Evolutionary conservation across 2,113 vertebrate species (phyloP).

Genomic region (Chroicocephalus ridibundus): DNA sequence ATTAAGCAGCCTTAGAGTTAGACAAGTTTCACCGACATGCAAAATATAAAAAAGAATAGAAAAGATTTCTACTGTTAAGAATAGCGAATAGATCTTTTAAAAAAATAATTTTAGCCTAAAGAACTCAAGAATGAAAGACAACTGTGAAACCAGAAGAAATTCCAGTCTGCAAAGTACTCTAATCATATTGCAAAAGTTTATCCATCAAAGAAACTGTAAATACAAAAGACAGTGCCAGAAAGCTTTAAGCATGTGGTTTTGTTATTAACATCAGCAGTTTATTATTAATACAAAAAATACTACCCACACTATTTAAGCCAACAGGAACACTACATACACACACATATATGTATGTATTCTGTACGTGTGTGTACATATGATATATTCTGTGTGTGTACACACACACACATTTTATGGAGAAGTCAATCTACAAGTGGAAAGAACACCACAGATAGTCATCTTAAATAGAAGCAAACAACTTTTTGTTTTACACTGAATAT

Average conservation of each 20-base stretch:
- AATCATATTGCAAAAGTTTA: neutral
- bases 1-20: neutral
- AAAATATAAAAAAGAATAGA: neutral
- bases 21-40: neutral
- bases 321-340: neutral
- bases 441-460: neutral
- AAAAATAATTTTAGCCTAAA: neutral
- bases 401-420: neutral
- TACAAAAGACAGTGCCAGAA: neutral
- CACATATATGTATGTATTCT: accelerated
- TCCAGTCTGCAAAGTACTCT: neutral
- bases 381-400: neutral
- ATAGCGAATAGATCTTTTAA: neutral
- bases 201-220: neutral
- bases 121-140: neutral
- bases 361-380: neutral
- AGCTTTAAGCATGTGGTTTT: neutral
- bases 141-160: neutral
- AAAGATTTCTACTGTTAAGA: neutral
- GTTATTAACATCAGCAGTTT: neutral
- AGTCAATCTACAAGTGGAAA: neutral
- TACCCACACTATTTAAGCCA: neutral
- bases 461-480: neutral
- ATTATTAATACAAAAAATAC: neutral
- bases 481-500: neutral